A percentile compares a stretch with the other conserved stretches of the same genome.
Conservation (phyloP, 2,797 vertebrate species). For the Sebastes alutus region DNA sequence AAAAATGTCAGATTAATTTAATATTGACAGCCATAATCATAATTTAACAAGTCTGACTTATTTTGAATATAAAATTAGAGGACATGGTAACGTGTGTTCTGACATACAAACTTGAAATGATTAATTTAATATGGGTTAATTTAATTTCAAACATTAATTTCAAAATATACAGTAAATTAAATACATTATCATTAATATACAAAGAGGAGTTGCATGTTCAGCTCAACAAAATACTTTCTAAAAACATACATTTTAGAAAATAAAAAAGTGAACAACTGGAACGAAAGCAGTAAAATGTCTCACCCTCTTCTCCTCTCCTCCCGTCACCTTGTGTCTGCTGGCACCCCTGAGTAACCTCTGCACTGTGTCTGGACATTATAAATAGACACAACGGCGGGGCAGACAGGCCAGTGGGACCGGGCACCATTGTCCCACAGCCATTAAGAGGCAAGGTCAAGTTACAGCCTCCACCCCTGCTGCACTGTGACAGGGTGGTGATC, state of each 20-base stretch:
- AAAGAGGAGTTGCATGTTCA: neutral
- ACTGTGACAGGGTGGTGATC: slow-evolving; percentile 45
- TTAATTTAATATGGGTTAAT: neutral
- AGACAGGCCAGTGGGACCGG: slow-evolving; percentile 70
- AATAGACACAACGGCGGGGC: slow-evolving; percentile 72
- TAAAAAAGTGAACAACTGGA: slow-evolving; percentile 16
- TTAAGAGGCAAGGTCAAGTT: slow-evolving; percentile 76
- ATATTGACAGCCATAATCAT: too few species aligned
- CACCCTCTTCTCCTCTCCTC: slow-evolving; percentile 68
- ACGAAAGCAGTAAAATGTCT: slow-evolving; percentile 49
- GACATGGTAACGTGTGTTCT: neutral
- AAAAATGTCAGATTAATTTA: too few species aligned
- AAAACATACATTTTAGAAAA: neutral
- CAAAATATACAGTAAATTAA: neutral
- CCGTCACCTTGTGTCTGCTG: slow-evolving; percentile 52
- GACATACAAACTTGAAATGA: neutral
- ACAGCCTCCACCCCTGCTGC: slow-evolving; percentile 52
- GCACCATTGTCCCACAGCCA: slow-evolving; percentile 67
- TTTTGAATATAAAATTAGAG: neutral
- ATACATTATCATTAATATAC: neutral
- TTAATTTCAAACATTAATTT: neutral
- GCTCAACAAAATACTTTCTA: neutral
- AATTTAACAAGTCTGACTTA: neutral
- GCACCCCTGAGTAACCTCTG: slow-evolving; percentile 75
- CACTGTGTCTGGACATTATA: slow-evolving; percentile 74